Evolutionary conservation across 2,888 invertebrate species (phyloP), one percentile per base, ranked within the genome.

Genomic region (Limnephilus marmoratus): DNA sequence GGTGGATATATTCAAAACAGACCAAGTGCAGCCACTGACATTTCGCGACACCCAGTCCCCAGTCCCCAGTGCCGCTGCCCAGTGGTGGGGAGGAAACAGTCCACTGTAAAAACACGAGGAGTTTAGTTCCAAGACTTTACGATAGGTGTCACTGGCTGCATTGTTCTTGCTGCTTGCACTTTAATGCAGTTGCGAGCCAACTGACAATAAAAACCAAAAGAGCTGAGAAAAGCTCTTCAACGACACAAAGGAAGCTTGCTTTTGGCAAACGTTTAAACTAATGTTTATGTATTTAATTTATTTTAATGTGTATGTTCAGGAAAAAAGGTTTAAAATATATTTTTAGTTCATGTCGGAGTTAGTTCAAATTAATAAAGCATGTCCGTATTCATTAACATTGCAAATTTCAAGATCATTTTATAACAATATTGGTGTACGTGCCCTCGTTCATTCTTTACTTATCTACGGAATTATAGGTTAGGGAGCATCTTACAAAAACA

Each of bases 91-190:
- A 90, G 91, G 93, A 82, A 80, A 83, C 80, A 83, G 90, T 92
- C 90, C 91, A 83, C 85, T 82, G 90, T 87, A 92, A 93, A 92
- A 92, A 93, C 82, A 91, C 91, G 85, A 91, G 81, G 87, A 92
- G 49, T 80, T 85, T 93, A 91, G 91, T 92, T 92, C 85, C 90
- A 68, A 91, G 90, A 91, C 45, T 90, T 90, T 85, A 93, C 92
- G 89, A 93, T 93, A 93, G 93, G 93, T 93, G 93, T 93, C 93
- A 89, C 89, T 82, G 85, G 81, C 41, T 41, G 92, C 90, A 34
- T 41, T 81, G 92, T 89, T 91, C 82, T 91, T 91, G 45, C 85
- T 68, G 45, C 49, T 29, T 68, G 68, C 80, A 53, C 53, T 31
- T 31, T n/a, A 88, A 37, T 88, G 68, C 88, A 88, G 13, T 88